A percentile compares a stretch with the other conserved stretches of the same genome.
These are phyloP conservation scores for Neomonachus schauinslandi DNA, from an alignment of 2,113 vertebrate genomes.

Conservation along the genomic window DNA sequence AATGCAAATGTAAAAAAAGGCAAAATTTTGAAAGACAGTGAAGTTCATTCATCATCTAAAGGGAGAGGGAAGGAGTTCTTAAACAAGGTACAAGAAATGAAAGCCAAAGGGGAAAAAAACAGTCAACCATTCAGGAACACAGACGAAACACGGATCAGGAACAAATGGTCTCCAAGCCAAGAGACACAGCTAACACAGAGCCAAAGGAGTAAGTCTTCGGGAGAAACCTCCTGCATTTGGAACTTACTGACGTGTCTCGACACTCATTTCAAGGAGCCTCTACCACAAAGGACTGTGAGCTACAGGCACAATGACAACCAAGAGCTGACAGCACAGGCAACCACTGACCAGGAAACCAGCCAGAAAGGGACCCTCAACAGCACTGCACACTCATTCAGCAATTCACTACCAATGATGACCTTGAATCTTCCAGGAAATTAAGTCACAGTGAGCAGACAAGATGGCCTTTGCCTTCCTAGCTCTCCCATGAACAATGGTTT, in stretches of 20 bases:
- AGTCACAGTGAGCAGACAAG: not conserved
- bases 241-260: not conserved
- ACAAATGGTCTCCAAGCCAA: not conserved
- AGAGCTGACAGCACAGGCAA: not conserved
- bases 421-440: not conserved
- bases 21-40: not conserved
- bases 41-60: not conserved
- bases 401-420: no score
- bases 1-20: not conserved
- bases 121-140: not conserved
- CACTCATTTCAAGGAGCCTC: not conserved
- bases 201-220: not conserved
- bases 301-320: not conserved
- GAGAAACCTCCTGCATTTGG: not conserved
- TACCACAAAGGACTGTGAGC: not conserved
- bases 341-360: not conserved
- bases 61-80: not conserved
- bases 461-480: not conserved
- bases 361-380: not conserved
- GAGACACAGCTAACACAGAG: not conserved
- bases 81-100: not conserved
- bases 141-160: not conserved
- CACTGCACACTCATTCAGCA: not conserved
- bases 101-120: not conserved
- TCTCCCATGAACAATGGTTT: not conserved